Evolutionary conservation across 2,888 invertebrate species (phyloP), one percentile per base, ranked within the genome.

Genomic region (Alviniconcha strummeri): DNA sequence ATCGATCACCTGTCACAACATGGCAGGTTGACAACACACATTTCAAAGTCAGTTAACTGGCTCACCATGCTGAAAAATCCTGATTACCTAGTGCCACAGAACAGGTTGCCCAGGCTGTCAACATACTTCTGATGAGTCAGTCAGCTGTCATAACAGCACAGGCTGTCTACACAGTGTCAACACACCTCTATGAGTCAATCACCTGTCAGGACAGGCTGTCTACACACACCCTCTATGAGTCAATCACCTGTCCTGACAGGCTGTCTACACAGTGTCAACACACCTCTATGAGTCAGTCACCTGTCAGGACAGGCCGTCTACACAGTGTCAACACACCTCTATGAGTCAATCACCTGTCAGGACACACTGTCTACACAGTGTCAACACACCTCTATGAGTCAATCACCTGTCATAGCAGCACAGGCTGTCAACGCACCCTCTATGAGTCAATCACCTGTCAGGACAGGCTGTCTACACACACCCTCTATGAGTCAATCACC

Each of bases 71-170:
- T 36, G 36, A 36, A 36, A 36, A 0, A 36, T 36, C 36, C 36
- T 36, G 36, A 36, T 36, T 36, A 36, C 36, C 36, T 36, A 36
- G 64, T 1, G 36, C 36, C 0, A 36, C 15, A 77, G 19, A 6
- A 76, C 5, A n/a, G 15, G 15, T 64, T 64, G 15, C 36, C 36
- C 0, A 1, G 36, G 36, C 36, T 36, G n/a, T n/a, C n/a, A n/a
- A n/a, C n/a, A 94, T 6, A 99, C 98, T 95, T 99, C 99, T 0
- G 99, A 98, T 4, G 99, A 98, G 94, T 99, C 99, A 83, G 99
- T 96, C 57, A 95, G 95, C 95, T 95, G 89, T 17, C 36, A 36
- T 36, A 36, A 64, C 15, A 77, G 19, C 6, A 76, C 5, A n/a
- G 15, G 15, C 4, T 64, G 15, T 13, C 64, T 3, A 64, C 1